A percentile compares a stretch with the other conserved stretches of the same genome.
Conservation (phyloP, 1,140 invertebrate genomes). For the Papilio glaucus region DNA sequence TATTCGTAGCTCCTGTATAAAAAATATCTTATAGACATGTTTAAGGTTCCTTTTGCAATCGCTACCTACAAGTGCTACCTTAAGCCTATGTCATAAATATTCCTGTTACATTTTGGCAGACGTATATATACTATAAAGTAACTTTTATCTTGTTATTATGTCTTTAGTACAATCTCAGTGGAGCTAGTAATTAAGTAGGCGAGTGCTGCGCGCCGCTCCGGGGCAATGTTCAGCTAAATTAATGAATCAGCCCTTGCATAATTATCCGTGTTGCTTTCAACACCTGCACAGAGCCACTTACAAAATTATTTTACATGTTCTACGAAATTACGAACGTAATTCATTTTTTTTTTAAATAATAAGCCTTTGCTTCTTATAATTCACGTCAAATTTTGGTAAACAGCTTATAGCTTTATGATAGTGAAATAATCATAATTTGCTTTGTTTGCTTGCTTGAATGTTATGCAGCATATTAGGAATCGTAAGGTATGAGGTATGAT, state of each 20-base stretch:
- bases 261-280: neutral
- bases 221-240: conserved; percentile 24
- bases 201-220: neutral
- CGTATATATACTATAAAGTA: too few relatives aligned
- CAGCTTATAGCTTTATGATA: too few relatives aligned
- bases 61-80: too few relatives aligned
- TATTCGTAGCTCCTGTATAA: too few relatives aligned
- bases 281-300: conserved; percentile 18
- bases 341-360: conserved; percentile 10
- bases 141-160: too few relatives aligned
- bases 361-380: neutral
- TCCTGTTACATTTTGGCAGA: too few relatives aligned
- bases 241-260: conserved; percentile 24
- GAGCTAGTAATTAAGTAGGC: conserved; percentile 20
- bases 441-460: too few relatives aligned
- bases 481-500: too few relatives aligned
- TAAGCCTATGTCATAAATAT: too few relatives aligned
- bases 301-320: neutral
- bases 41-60: neutral
- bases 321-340: neutral
- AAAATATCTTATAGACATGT: neutral
- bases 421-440: too few relatives aligned
- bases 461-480: too few relatives aligned
- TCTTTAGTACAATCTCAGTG: conserved; percentile 16
- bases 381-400: too few relatives aligned